Percentiles rank a stretch among this genome's conserved stretches.
These are phyloP conservation scores for Teleogryllus occipitalis DNA, from an alignment of 1,140 invertebrate genomes.

Conservation along the genomic window DNA sequence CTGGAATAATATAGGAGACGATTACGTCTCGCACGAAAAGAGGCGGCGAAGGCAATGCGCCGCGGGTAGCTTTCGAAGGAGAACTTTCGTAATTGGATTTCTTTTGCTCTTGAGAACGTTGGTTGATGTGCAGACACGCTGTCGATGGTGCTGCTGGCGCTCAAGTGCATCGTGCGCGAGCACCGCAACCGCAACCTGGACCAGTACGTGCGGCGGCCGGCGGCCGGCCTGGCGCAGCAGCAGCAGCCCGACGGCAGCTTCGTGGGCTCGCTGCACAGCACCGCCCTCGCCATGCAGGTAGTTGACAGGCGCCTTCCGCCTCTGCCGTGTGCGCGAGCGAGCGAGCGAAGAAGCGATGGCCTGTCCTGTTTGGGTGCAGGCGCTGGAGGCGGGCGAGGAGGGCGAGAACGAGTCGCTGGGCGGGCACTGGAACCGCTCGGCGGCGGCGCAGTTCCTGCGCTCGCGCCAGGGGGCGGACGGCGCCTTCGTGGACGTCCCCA, in stretches of 20 bases:
- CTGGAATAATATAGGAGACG: too few relatives aligned
- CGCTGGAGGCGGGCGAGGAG: constrained; percentile 56
- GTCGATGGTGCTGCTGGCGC: constrained; percentile 70
- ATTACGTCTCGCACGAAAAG: too few relatives aligned
- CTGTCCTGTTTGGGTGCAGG: too few relatives aligned
- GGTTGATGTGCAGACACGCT: constrained; percentile 66
- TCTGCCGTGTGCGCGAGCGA: too few relatives aligned
- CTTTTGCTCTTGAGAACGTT: too few relatives aligned
- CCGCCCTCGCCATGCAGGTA: constrained; percentile 67
- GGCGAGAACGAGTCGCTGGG: constrained; percentile 43
- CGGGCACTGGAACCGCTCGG: constrained; percentile 60
- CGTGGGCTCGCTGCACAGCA: constrained; percentile 63
- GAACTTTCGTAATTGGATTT: too few relatives aligned
- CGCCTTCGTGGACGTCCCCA: constrained; percentile 62
- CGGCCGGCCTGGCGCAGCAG: constrained; percentile 60
- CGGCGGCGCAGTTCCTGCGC: constrained; percentile 62
- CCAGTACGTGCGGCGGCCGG: constrained; percentile 64
- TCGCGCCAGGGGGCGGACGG: constrained; percentile 63
- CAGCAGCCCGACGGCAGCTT: constrained; percentile 73
- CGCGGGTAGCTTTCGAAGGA: too few relatives aligned
- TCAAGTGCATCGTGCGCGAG: constrained; percentile 76
- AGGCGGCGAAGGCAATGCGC: too few relatives aligned
- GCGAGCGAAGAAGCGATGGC: too few relatives aligned
- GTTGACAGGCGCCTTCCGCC: too few relatives aligned
- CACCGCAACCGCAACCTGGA: constrained; percentile 68